Conservation (phyloP, 2,113 vertebrate species). For the Oenanthe melanoleuca region DNA sequence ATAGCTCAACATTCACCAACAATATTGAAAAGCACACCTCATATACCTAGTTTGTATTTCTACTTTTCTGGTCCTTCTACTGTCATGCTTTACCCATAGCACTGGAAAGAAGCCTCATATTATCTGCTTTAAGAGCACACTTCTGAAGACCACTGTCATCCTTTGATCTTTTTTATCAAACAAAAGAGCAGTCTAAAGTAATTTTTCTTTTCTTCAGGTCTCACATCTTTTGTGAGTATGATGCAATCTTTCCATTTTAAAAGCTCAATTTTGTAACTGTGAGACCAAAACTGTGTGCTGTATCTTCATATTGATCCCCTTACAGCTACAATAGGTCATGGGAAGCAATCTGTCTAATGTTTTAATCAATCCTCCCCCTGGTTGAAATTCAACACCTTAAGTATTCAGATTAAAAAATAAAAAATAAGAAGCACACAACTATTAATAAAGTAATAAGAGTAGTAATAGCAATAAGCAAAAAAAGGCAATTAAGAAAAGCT, state of each 20-base stretch:
- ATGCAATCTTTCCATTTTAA: not conserved
- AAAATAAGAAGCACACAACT: not conserved
- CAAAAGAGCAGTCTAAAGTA: not conserved
- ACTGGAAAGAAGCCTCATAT: not conserved
- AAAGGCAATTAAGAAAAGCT: not conserved
- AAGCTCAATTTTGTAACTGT: not conserved
- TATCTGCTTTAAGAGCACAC: not conserved
- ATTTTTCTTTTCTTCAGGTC: not conserved
- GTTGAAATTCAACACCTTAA: not conserved
- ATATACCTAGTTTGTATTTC: not conserved
- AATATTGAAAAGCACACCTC: not conserved
- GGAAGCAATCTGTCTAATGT: not conserved
- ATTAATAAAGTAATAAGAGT: not conserved
- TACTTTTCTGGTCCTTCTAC: not conserved
- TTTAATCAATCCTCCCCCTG: not conserved
- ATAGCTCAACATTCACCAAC: not conserved
- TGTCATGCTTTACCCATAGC: not conserved
- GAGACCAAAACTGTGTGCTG: not conserved
- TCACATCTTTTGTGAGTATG: not conserved
- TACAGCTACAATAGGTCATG: not conserved
- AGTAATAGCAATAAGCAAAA: not conserved
- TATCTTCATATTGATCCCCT: not conserved
- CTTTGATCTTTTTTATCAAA: not conserved
- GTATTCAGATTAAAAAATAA: not conserved
- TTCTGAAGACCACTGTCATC: not conserved